Evolutionary conservation across 2,113 vertebrate genomes (phyloP).

Genomic region (Rhinolophus ferrumequinum): DNA sequence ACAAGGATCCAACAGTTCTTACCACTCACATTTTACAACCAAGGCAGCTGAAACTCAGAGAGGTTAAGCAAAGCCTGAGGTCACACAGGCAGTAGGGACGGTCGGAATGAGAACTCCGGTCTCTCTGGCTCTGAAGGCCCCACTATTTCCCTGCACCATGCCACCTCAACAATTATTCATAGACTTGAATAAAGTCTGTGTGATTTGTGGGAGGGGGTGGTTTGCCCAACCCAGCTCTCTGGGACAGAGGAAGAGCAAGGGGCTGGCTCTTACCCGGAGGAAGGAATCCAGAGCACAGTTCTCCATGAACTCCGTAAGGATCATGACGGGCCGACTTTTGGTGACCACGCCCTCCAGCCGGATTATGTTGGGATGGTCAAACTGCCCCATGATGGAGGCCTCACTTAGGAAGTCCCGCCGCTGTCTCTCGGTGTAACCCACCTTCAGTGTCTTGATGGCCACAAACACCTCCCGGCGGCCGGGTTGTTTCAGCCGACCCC

Average conservation of each 20-base stretch:
- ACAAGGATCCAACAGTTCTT: not conserved
- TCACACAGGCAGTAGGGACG: not conserved
- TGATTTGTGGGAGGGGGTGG: not conserved
- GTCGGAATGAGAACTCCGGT: not conserved
- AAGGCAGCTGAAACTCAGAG: not conserved
- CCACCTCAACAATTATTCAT: not conserved
- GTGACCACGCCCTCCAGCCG: slow-evolving; percentile 98
- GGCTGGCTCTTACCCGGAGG: slow-evolving; percentile 90
- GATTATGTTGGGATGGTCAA: slow-evolving; percentile 99
- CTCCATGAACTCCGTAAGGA: slow-evolving; percentile 99
- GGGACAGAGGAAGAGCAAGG: not conserved
- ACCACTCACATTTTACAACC: not conserved
- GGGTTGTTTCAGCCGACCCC: slow-evolving; percentile 95
- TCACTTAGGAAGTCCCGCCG: slow-evolving; percentile 97
- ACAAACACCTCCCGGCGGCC: slow-evolving; percentile 97
- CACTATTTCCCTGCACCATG: not conserved
- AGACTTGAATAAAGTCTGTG: not conserved
- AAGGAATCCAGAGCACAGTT: slow-evolving; percentile 98
- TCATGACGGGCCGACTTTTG: slow-evolving; percentile 99
- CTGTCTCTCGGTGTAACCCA: slow-evolving; percentile 97
- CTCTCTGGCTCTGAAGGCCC: not conserved
- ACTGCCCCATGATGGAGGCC: slow-evolving; percentile 99
- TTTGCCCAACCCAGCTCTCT: not conserved
- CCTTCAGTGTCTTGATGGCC: slow-evolving; percentile 98
- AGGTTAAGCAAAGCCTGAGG: not conserved